Evolutionary conservation across 2,797 vertebrate species (phyloP).

Genomic region (Austrolebias charrua): DNA sequence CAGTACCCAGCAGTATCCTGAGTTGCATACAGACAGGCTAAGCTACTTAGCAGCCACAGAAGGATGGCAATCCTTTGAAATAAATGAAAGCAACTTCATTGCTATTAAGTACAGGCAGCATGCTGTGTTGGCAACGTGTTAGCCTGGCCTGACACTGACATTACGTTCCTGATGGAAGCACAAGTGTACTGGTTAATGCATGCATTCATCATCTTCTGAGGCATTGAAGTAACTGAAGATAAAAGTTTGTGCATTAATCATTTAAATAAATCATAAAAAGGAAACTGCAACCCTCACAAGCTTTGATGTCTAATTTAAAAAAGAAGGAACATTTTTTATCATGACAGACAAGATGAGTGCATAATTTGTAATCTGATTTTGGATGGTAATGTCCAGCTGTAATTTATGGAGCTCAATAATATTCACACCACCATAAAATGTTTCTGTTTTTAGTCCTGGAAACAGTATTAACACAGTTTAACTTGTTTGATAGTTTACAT

Average conservation of each 20-base stretch:
- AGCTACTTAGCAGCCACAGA: slow-evolving; percentile 33
- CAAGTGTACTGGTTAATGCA: slow-evolving; percentile 7
- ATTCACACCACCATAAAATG: slow-evolving; percentile 1
- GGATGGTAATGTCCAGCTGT: slow-evolving; percentile 5
- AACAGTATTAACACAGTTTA: neutral
- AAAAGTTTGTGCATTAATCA: slow-evolving; percentile 41
- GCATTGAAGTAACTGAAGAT: slow-evolving; percentile 27
- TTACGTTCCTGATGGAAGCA: slow-evolving; percentile 15
- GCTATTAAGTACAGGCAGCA: slow-evolving; percentile 29
- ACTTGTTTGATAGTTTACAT: slow-evolving; percentile 1
- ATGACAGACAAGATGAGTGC: slow-evolving; percentile 15
- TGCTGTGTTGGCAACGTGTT: slow-evolving; percentile 29
- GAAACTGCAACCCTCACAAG: slow-evolving; percentile 24
- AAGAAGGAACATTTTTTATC: slow-evolving; percentile 21
- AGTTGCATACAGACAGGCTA: slow-evolving; percentile 36
- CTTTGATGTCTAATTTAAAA: slow-evolving; percentile 48
- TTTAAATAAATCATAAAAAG: slow-evolving; percentile 41
- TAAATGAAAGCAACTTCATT: slow-evolving; percentile 47
- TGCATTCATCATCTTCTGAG: slow-evolving; percentile 28
- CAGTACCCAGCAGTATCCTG: slow-evolving; percentile 23
- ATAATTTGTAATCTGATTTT: slow-evolving; percentile 22
- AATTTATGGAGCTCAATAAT: slow-evolving; percentile 13
- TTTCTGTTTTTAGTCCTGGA: neutral
- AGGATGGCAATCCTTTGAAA: slow-evolving; percentile 41
- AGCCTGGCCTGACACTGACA: slow-evolving; percentile 18